Percentiles rank a stretch among this genome's conserved stretches.
Conservation (phyloP, 2,113 vertebrate species). For the Lynx canadensis region DNA sequence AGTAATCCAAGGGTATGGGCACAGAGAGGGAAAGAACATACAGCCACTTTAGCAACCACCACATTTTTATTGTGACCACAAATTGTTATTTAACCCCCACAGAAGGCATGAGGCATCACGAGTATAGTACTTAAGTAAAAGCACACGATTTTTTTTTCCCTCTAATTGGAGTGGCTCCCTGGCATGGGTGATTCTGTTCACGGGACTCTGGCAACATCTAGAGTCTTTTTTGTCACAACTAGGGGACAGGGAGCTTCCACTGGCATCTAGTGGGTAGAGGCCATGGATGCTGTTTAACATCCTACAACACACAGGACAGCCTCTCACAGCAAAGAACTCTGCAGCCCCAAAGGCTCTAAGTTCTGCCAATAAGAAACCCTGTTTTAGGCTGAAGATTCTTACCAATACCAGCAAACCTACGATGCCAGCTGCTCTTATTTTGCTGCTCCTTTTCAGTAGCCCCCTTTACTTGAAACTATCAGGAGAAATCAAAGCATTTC, state of each 20-base stretch:
- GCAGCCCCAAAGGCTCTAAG: not conserved
- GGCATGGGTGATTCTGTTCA: not conserved
- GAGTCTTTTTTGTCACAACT: not conserved
- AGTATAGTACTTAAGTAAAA: not conserved
- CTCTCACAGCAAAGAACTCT: not conserved
- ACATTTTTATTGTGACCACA: not conserved
- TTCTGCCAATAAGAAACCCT: not conserved
- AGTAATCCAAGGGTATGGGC: not conserved
- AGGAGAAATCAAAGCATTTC: not conserved
- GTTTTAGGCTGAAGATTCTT: not conserved
- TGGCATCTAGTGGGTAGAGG: not conserved
- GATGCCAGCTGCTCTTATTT: not conserved
- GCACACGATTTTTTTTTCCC: not conserved
- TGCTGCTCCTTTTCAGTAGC: not conserved
- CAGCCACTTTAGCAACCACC: not conserved
- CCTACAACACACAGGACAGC: not conserved
- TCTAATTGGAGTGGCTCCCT: not conserved
- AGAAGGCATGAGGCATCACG: accelerated
- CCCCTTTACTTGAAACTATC: not conserved
- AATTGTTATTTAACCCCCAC: not conserved
- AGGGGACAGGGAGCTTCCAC: not conserved
- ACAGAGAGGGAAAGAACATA: not conserved
- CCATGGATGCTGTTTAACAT: not conserved
- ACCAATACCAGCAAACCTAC: not conserved
- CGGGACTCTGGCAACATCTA: not conserved